These are phyloP conservation scores for Aphis gossypii DNA, from an alignment of 1,140 invertebrate species.

Conservation along the genomic window DNA sequence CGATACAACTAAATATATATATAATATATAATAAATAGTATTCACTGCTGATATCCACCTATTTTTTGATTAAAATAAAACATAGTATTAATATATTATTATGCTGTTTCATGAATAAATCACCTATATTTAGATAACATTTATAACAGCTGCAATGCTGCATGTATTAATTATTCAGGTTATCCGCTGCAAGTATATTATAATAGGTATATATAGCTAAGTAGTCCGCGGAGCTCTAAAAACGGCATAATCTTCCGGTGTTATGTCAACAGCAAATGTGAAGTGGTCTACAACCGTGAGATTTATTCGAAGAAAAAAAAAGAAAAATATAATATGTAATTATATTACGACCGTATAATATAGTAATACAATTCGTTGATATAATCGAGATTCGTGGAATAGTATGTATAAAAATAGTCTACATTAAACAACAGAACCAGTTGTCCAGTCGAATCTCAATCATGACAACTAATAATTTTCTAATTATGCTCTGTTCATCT, in stretches of 20 bases:
- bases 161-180: neutral
- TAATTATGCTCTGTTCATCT: neutral
- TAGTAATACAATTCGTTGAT: neutral
- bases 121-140: neutral
- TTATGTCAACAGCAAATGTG: slow-evolving; percentile 32
- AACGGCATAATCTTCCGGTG: slow-evolving; percentile 38
- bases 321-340: slow-evolving; percentile 44
- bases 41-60: neutral
- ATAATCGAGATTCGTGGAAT: neutral
- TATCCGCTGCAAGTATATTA: neutral
- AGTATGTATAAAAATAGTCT: neutral
- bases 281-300: neutral
- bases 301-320: slow-evolving; percentile 37
- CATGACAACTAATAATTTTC: neutral
- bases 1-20: neutral
- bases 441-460: neutral
- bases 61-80: neutral
- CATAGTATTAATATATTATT: neutral
- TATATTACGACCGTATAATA: slow-evolving; percentile 5
- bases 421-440: slow-evolving; percentile 16
- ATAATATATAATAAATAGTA: neutral
- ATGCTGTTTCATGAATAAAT: slow-evolving; percentile 12
- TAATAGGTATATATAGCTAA: neutral
- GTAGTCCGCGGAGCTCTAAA: neutral
- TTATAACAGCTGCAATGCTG: neutral